A percentile compares a stretch with the other conserved stretches of the same genome.
These are phyloP conservation scores for Agrypnia vestita DNA, from an alignment of 1,140 invertebrate genomes.

Conservation along the genomic window DNA sequence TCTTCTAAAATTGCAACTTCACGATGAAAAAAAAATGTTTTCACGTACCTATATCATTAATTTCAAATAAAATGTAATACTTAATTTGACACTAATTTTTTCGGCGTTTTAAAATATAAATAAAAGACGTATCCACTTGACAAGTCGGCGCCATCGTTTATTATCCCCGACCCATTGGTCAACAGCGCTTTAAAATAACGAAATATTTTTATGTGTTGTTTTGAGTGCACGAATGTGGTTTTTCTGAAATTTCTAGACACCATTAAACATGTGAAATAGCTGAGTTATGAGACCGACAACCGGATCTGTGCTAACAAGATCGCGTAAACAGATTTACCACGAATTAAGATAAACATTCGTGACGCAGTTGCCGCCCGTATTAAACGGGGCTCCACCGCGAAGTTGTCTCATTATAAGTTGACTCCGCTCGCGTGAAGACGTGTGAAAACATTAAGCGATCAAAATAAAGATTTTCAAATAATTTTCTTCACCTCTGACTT, in stretches of 20 bases:
- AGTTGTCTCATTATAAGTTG: neutral
- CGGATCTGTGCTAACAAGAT: constrained; percentile 18
- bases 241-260: constrained; percentile 29
- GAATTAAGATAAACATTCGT: constrained; percentile 16
- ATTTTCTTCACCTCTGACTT: too few relatives aligned
- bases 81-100: too few relatives aligned
- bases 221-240: constrained; percentile 19
- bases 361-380: constrained; percentile 1
- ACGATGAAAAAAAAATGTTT: too few relatives aligned
- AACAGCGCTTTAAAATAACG: too few relatives aligned
- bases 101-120: too few relatives aligned
- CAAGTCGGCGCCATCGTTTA: too few relatives aligned
- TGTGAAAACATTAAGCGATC: neutral
- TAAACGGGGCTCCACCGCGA: neutral
- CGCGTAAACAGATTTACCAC: constrained; percentile 27
- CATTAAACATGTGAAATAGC: constrained; percentile 11
- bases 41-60: too few relatives aligned
- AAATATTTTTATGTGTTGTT: constrained; percentile 6
- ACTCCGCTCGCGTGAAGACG: neutral
- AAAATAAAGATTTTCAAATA: too few relatives aligned
- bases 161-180: too few relatives aligned
- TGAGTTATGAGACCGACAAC: constrained; percentile 16
- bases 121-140: too few relatives aligned
- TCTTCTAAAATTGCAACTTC: too few relatives aligned
- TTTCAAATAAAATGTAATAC: too few relatives aligned